Conservation (phyloP, 2,113 vertebrate species). For the Spermophilus dauricus region DNA sequence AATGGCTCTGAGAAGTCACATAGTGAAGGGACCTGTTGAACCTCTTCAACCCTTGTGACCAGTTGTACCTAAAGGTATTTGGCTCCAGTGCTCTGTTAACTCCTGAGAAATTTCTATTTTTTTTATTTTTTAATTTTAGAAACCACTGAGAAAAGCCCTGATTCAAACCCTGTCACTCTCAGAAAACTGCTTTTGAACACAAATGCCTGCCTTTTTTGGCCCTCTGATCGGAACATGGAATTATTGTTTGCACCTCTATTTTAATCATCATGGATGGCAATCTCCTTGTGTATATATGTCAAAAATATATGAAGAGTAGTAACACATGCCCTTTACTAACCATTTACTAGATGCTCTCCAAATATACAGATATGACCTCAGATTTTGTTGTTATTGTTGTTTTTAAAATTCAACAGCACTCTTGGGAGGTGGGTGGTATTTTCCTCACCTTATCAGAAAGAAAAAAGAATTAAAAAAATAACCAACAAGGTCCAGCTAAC, state of each 20-base stretch:
- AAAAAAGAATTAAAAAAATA: background rate
- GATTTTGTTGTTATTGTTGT: no score
- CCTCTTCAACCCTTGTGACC: background rate
- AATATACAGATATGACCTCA: background rate
- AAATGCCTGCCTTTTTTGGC: background rate
- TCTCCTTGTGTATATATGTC: background rate
- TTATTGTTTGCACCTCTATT: background rate
- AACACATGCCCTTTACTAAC: background rate
- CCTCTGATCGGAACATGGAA: background rate
- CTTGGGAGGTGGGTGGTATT: background rate
- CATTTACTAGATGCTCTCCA: background rate
- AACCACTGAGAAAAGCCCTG: background rate
- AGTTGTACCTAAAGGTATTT: background rate
- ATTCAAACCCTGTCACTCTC: background rate
- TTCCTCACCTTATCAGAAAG: background rate
- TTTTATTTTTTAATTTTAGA: background rate
- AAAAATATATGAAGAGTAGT: background rate
- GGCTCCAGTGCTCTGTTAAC: background rate
- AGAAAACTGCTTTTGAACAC: conserved; percentile 14
- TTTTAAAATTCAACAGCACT: background rate
- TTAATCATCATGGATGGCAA: background rate
- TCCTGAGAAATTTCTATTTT: background rate
- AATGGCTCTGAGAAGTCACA: background rate
- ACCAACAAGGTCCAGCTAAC: background rate
- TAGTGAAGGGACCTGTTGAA: background rate